Conservation (phyloP, 2,888 invertebrate species). For the Campopleginae sp. region DNA sequence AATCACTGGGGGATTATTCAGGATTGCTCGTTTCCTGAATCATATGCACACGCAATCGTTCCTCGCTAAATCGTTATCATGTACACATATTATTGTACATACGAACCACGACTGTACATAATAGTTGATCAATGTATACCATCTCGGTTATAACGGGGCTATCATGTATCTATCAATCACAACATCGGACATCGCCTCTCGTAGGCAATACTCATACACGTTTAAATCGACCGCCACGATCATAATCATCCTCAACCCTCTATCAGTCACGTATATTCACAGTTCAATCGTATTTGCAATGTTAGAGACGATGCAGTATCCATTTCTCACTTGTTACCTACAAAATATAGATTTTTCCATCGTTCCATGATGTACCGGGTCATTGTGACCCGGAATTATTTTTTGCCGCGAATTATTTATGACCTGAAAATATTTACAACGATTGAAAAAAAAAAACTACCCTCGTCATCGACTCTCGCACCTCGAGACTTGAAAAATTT, state of each 20-base stretch:
- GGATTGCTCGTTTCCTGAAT: slow-evolving; percentile 22
- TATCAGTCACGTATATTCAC: slow-evolving; percentile 14
- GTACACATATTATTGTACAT: slow-evolving; percentile 35
- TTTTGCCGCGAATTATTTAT: not conserved
- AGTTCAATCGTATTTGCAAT: slow-evolving; percentile 29
- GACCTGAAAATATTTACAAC: not conserved
- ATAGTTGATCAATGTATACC: slow-evolving; percentile 29
- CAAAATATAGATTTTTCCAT: not conserved
- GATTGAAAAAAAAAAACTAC: not conserved
- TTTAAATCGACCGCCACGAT: slow-evolving; percentile 56
- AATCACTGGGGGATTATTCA: slow-evolving; percentile 37
- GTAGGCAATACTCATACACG: slow-evolving; percentile 22
- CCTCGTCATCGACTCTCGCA: too few relatives aligned
- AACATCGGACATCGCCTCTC: slow-evolving; percentile 41
- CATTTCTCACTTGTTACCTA: slow-evolving; percentile 6
- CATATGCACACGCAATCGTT: slow-evolving; percentile 37
- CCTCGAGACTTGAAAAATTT: too few relatives aligned
- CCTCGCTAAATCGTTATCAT: slow-evolving; percentile 31
- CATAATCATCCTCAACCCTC: slow-evolving; percentile 24
- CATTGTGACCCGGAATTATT: not conserved
- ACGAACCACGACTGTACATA: slow-evolving; percentile 44
- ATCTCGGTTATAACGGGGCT: slow-evolving; percentile 12
- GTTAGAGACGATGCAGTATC: slow-evolving; percentile 22
- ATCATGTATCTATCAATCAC: slow-evolving; percentile 58
- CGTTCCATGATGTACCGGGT: not conserved